These are phyloP conservation scores for Linurgus olivaceus DNA, from an alignment of 2,797 vertebrate species.

Conservation along the genomic window DNA sequence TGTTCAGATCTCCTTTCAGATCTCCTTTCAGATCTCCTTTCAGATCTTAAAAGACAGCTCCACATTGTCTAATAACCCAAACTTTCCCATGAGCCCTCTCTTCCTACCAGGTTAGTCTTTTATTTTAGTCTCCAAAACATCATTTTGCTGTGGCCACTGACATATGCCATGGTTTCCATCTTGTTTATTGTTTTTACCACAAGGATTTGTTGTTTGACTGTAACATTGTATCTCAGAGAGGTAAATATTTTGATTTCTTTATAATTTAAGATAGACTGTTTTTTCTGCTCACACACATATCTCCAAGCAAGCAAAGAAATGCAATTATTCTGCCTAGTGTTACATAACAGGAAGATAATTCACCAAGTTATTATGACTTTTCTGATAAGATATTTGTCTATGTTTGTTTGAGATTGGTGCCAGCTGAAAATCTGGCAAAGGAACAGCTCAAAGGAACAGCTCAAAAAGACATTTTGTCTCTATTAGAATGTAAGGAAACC, in stretches of 20 bases:
- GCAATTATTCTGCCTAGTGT: not conserved
- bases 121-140: not conserved
- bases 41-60: not conserved
- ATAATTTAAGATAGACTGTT: not conserved
- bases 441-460: not conserved
- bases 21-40: not conserved
- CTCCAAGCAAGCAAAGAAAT: not conserved
- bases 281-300: not conserved
- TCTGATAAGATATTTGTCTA: not conserved
- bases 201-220: not conserved
- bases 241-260: not conserved
- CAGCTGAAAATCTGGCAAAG: not conserved
- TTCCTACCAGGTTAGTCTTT: not conserved
- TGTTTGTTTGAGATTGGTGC: not conserved
- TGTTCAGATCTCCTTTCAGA: not conserved
- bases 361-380: not conserved
- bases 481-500: not conserved
- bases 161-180: not conserved
- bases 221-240: not conserved
- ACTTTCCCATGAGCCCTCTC: not conserved
- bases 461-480: not conserved
- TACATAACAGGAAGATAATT: not conserved
- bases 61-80: not conserved
- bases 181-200: not conserved
- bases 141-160: not conserved